Percentiles rank a stretch among this genome's conserved stretches.
Evolutionary conservation across 2,113 vertebrate species (phyloP).

Genomic region (Onychostruthus taczanowskii): DNA sequence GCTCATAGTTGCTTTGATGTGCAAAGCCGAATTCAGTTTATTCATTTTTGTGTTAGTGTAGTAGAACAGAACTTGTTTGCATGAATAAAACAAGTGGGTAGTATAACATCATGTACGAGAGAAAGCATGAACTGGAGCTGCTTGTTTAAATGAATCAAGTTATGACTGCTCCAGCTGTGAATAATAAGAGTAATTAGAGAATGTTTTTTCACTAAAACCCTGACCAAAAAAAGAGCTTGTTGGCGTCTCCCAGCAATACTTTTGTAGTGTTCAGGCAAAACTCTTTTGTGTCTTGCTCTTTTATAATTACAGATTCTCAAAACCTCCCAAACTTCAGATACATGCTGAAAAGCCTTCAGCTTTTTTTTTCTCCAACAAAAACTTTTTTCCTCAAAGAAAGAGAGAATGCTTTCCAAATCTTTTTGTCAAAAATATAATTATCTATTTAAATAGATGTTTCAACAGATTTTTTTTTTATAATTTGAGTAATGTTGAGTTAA

Average conservation of each 20-base stretch:
- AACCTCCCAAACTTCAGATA: background rate
- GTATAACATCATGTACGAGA: background rate
- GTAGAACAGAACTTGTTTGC: background rate
- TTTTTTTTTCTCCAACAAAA: background rate
- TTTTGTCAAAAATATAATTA: conserved; percentile 21
- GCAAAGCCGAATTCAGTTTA: background rate
- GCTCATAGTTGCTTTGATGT: background rate
- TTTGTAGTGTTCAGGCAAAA: background rate
- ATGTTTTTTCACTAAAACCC: background rate
- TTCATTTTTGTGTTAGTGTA: background rate
- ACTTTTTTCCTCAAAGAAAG: background rate
- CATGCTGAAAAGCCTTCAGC: background rate
- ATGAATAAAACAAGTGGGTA: conserved; percentile 27
- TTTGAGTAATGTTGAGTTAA: background rate
- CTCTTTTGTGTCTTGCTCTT: background rate
- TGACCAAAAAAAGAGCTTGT: background rate
- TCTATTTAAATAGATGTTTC: background rate
- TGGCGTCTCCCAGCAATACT: background rate
- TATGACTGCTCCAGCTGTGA: background rate
- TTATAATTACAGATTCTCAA: background rate
- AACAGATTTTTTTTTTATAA: background rate
- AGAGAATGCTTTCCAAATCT: background rate
- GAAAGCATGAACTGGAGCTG: background rate
- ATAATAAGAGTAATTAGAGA: background rate
- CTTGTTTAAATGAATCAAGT: background rate